Evolutionary conservation across 2,797 vertebrate species (phyloP).

Genomic region (Cuniculus paca): DNA sequence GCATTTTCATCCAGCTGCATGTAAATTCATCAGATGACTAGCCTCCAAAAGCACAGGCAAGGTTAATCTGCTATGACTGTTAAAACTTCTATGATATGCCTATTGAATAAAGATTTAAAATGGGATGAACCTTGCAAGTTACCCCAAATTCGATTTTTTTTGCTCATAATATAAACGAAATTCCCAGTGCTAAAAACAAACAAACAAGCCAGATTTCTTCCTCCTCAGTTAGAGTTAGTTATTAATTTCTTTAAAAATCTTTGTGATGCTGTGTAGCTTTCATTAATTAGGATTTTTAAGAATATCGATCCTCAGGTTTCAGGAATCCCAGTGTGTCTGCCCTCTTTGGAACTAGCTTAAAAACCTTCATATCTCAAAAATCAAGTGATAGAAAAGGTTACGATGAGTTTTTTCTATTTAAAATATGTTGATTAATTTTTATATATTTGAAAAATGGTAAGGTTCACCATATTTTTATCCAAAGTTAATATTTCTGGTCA

Average conservation of each 20-base stretch:
- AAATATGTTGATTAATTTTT: conserved; percentile 67
- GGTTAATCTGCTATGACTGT: conserved; percentile 98
- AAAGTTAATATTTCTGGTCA: conserved; percentile 89
- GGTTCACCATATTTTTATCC: conserved; percentile 86
- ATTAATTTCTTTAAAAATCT: conserved; percentile 28
- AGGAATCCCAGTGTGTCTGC: neutral
- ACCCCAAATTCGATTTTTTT: conserved; percentile 85
- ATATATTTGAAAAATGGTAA: conserved; percentile 79
- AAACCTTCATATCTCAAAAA: conserved; percentile 62
- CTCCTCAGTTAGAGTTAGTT: neutral
- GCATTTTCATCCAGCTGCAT: conserved; percentile 94
- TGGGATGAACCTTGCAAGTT: conserved; percentile 88
- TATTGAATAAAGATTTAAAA: conserved; percentile 92
- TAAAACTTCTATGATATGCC: conserved; percentile 95
- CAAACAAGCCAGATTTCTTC: conserved; percentile 52
- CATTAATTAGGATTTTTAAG: neutral
- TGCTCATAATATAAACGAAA: neutral
- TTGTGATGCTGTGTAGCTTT: neutral
- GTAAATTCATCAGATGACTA: conserved; percentile 94
- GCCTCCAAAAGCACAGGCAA: conserved; percentile 90
- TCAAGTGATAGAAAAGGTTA: conserved; percentile 64
- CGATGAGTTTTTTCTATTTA: conserved; percentile 67
- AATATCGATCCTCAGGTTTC: neutral
- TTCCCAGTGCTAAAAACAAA: neutral
- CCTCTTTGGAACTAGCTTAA: conserved; percentile 8